Conservation (phyloP, 2,797 vertebrate species). For the Oceanodroma leucorhoa region DNA sequence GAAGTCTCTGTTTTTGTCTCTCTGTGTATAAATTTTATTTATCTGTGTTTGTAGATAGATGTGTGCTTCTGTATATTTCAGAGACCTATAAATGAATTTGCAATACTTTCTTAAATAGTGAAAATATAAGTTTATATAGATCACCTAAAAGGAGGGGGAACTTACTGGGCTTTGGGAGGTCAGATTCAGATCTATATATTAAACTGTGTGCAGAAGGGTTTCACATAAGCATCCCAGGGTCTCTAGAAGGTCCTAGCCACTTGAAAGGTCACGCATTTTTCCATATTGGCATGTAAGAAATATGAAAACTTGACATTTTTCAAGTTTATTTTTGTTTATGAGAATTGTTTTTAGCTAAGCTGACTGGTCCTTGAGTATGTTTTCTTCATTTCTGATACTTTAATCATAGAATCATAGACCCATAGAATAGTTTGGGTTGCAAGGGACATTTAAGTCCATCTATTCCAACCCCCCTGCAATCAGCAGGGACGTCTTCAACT, state of each 20-base stretch:
- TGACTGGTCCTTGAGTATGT: no score
- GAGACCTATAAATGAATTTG: not conserved
- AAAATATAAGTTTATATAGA: not conserved
- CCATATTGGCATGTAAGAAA: not conserved
- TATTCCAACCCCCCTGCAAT: not conserved
- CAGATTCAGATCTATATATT: not conserved
- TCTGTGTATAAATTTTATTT: not conserved
- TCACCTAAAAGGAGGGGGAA: not conserved
- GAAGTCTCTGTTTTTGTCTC: not conserved
- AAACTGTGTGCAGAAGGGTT: not conserved
- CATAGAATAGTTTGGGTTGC: not conserved
- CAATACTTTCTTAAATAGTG: not conserved
- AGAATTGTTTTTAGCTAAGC: not conserved
- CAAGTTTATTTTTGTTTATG: not conserved
- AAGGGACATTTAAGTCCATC: not conserved
- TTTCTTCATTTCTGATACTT: not conserved
- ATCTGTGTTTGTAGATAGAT: not conserved
- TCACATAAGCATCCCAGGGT: not conserved
- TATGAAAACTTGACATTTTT: not conserved
- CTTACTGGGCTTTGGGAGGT: not conserved
- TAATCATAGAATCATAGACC: not conserved
- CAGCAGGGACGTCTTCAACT: not conserved
- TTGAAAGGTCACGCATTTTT: not conserved
- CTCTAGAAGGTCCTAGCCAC: not conserved
- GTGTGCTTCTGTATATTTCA: not conserved